Conservation (phyloP, 2,888 invertebrate genomes). For the Furcula furcula region DNA sequence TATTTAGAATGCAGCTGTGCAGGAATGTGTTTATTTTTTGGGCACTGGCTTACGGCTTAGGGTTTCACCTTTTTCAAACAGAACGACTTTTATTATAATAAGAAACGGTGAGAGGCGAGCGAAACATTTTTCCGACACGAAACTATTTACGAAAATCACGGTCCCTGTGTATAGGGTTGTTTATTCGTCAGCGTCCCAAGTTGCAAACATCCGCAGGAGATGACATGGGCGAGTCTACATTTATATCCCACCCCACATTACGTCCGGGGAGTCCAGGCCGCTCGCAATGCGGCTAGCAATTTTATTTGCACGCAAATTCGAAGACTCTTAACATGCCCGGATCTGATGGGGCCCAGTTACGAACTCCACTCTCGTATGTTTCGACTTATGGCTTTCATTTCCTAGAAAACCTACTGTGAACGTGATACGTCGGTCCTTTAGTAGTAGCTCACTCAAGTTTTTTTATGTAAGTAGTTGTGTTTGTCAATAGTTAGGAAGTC, state of each 20-base stretch:
- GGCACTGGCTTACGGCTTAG: too few relatives aligned
- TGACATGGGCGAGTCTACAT: conserved; percentile 58
- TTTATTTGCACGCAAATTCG: conserved; percentile 73
- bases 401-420: conserved; percentile 36
- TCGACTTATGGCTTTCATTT: conserved; percentile 67
- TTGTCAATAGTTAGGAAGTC: not conserved
- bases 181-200: conserved; percentile 34
- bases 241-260: conserved; percentile 55
- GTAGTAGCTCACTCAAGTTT: not conserved
- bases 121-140: conserved; percentile 19
- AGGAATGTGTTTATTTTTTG: too few relatives aligned
- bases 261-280: conserved; percentile 46
- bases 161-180: conserved; percentile 24
- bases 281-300: conserved; percentile 49
- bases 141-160: conserved; percentile 31
- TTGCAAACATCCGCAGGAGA: conserved; percentile 62
- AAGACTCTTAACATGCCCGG: conserved; percentile 57
- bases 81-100: too few relatives aligned
- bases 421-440: conserved; percentile 16
- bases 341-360: conserved; percentile 55
- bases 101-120: too few relatives aligned
- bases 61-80: too few relatives aligned
- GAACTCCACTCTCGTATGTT: conserved; percentile 46
- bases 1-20: too few relatives aligned
- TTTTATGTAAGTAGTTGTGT: not conserved